Evolutionary conservation across 37 sponge, comb jelly and placozoan species (phyloP), one percentile per base, ranked within the genome.

Genomic region (Cliona cf. orientalis): DNA sequence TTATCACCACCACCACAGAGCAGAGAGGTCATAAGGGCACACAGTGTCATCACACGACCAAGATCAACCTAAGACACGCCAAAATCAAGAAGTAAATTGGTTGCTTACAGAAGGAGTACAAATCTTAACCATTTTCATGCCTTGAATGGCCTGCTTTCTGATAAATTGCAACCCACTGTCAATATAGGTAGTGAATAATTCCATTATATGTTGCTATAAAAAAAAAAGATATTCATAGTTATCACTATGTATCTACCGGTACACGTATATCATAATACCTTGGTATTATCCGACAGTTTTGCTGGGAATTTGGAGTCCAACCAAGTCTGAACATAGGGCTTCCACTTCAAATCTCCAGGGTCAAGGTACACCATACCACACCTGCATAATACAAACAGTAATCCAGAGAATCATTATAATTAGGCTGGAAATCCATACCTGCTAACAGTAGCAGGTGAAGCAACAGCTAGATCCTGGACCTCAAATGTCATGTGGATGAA

Each of bases 351-450:
- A 45, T 94, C 99, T 1, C 53, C 82, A 5, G 97, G 95, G 63
- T 98, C 99, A 55, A 98, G 75, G 72, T 91, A 98, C 74, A 98
- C 99, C 99, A 98, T 98, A 43, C 99, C 99, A 86, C 99, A 98
- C 33, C 96, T 90, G 67, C 26, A 58, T 23, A 67, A 17, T 49
- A 19, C 55, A 11, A 11, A 49, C 55, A 49, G 55, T 11, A 49
- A 49, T 17, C 17, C 14, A 19, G 17, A 49, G 11, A 17, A 49
- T 11, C 17, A 49, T 17, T 49, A 17, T 19, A 11, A 49, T 49
- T 49, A 17, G 60, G 23, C 11, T 59, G 60, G 28, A 29, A 29
- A 31, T 21, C 3, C 38, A 19, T 69, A 93, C 95, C 97, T 87
- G 79, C 96, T 96, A 76, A 98, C 99, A 29, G 99, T 98, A 56